phyloP scores from a whole-genome alignment of 2,888 invertebrate species.

The Merodon equestris region DNA sequence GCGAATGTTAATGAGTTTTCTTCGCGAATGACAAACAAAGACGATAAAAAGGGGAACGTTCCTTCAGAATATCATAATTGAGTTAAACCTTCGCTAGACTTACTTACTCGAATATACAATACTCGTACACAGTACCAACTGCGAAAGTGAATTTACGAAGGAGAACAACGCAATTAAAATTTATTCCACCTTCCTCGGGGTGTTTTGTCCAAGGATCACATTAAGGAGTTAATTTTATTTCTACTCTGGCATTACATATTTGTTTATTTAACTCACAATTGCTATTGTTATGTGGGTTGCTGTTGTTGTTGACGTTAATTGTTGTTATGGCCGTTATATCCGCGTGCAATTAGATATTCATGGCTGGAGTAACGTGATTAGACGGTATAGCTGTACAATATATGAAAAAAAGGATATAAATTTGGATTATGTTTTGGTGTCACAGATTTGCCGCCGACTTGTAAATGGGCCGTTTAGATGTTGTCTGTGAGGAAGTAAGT shows the following conservation, averaged over 20 bases:
- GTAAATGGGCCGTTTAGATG: conserved; percentile 39
- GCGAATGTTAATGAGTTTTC: no score
- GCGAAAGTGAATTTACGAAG: conserved; percentile 37
- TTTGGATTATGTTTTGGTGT: not conserved
- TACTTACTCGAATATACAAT: no score
- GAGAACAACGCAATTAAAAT: conserved; percentile 57
- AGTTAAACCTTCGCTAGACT: not conserved
- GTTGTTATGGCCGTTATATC: conserved; percentile 24
- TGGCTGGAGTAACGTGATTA: not conserved
- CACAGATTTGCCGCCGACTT: conserved; percentile 31
- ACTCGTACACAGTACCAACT: conserved; percentile 1
- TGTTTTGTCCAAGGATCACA: conserved; percentile 53
- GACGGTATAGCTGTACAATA: conserved; percentile 2
- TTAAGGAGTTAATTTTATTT: conserved; percentile 47
- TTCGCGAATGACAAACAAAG: not conserved
- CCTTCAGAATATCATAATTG: no score
- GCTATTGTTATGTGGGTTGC: conserved; percentile 2
- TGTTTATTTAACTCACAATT: conserved; percentile 35
- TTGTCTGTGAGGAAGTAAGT: conserved; percentile 24
- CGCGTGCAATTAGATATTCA: conserved; percentile 45
- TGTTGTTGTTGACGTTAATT: conserved; percentile 25
- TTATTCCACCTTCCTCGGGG: conserved; percentile 38
- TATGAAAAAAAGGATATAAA: not conserved
- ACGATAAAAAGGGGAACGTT: no score
- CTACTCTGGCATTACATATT: conserved; percentile 34